phyloP scores from a whole-genome alignment of 2,113 vertebrate species.

The Riparia riparia region DNA sequence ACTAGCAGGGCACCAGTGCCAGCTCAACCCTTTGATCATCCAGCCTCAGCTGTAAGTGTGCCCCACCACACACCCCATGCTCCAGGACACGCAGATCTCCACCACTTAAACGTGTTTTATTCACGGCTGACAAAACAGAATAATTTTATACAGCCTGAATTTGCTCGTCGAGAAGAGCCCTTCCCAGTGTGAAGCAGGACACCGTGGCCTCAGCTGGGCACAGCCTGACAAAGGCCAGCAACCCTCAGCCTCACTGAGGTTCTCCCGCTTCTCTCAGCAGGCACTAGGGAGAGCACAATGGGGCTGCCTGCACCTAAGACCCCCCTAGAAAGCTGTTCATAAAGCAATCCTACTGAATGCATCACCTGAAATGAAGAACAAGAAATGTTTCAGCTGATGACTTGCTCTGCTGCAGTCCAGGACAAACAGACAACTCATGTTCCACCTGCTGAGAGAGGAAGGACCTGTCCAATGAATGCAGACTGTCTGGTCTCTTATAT shows the following conservation, averaged over 20 bases:
- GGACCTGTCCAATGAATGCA: not conserved
- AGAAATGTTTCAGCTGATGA: not conserved
- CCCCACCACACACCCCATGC: rapidly evolving
- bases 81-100: not conserved
- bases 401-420: not conserved
- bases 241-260: rapidly evolving
- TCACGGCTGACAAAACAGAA: not conserved
- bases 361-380: not conserved
- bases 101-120: not conserved
- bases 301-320: not conserved
- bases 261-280: not conserved
- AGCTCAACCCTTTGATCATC: not conserved
- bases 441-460: not conserved
- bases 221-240: not conserved
- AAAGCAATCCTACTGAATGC: not conserved
- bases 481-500: not conserved
- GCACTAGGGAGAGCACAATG: rapidly evolving
- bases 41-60: not conserved
- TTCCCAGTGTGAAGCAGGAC: not conserved
- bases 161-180: not conserved
- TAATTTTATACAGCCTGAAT: not conserved
- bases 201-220: not conserved
- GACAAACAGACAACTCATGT: not conserved
- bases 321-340: not conserved
- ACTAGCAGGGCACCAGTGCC: not conserved